A percentile compares a stretch with the other conserved stretches of the same genome.
Evolutionary conservation across 2,113 vertebrate species (phyloP).

Genomic region (Tylochromis polylepis): DNA sequence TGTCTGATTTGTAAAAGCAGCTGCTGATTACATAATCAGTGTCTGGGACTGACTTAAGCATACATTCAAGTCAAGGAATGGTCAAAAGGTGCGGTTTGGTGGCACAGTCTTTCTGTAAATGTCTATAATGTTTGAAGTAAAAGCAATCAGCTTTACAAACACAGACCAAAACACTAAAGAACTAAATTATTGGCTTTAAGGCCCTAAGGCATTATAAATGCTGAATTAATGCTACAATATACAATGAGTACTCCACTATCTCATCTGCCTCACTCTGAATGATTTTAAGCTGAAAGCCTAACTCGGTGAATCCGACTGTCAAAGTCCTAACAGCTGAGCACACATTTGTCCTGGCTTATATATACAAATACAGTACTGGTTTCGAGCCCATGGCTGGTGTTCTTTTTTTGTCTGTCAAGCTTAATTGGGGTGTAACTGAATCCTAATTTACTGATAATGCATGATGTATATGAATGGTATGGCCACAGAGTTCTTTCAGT

Average conservation of each 20-base stretch:
- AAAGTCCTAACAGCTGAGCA: not conserved
- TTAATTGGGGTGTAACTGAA: not conserved
- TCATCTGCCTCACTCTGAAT: not conserved
- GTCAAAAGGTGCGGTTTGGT: not conserved
- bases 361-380: not conserved
- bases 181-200: not conserved
- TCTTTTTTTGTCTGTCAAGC: not conserved
- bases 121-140: not conserved
- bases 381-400: not conserved
- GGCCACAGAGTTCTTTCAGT: not conserved
- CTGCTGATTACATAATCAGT: not conserved
- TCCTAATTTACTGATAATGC: not conserved
- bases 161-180: not conserved
- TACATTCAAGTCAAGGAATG: not conserved
- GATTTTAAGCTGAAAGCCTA: not conserved
- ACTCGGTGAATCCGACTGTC: not conserved
- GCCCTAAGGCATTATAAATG: not conserved
- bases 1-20: not conserved
- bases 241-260: not conserved
- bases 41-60: not conserved
- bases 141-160: not conserved
- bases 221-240: not conserved
- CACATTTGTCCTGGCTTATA: not conserved
- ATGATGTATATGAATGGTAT: not conserved
- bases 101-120: not conserved